These are phyloP conservation scores for Neuroscelio doddi DNA, from an alignment of 2,888 invertebrate species.

Conservation along the genomic window DNA sequence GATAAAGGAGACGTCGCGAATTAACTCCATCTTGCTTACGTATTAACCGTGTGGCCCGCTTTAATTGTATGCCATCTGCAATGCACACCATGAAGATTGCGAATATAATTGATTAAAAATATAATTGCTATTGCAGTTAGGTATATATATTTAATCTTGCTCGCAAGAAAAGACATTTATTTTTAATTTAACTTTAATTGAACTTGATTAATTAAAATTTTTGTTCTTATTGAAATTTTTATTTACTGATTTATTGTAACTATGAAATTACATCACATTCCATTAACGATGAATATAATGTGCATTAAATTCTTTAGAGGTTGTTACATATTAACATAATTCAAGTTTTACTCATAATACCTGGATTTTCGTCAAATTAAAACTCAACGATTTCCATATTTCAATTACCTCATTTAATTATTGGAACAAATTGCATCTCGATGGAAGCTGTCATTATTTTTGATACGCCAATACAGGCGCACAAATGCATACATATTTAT, in stretches of 20 bases:
- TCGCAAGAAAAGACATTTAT: too few relatives aligned
- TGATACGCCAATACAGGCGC: constrained; percentile 3
- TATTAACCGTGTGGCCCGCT: constrained; percentile 43
- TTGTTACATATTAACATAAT: too few relatives aligned
- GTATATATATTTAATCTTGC: neutral
- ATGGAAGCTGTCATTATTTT: constrained; percentile 13
- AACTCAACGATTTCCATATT: constrained; percentile 13
- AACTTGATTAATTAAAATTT: too few relatives aligned
- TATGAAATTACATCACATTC: too few relatives aligned
- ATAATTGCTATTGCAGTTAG: constrained; percentile 18
- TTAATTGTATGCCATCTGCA: constrained; percentile 45
- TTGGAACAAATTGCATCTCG: constrained; percentile 8
- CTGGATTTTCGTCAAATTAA: constrained; percentile 9
- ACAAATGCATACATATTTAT: neutral
- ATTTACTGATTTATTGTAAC: too few relatives aligned
- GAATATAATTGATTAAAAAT: constrained; percentile 45
- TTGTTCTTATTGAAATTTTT: too few relatives aligned
- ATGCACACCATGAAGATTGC: constrained; percentile 36
- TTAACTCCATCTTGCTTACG: constrained; percentile 46
- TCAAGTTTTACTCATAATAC: neutral
- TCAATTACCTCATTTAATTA: constrained; percentile 13
- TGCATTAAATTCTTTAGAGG: too few relatives aligned
- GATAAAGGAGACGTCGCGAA: constrained; percentile 45
- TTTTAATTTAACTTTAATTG: too few relatives aligned
- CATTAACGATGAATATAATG: neutral